phyloP scores from a whole-genome alignment of 2,888 invertebrate genomes.

The Luperina nickerlii region DNA sequence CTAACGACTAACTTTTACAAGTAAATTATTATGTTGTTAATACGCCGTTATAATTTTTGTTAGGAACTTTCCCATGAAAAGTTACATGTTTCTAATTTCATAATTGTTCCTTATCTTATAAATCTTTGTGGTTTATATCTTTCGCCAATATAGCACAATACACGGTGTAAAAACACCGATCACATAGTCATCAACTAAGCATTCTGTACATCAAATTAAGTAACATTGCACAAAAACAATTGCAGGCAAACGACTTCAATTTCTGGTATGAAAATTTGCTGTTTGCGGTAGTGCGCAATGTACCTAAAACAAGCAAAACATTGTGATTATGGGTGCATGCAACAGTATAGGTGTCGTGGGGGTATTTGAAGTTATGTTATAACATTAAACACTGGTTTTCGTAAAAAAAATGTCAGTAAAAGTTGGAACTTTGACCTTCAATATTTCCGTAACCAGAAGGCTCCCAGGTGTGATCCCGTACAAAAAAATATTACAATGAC shows the following conservation, averaged over 20 bases:
- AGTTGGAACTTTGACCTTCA: not conserved
- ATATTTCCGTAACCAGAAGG: not conserved
- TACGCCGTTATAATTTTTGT: slow-evolving; percentile 27
- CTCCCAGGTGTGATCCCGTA: not conserved
- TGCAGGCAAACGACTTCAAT: not conserved
- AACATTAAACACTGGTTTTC: not conserved
- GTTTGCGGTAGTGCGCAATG: not conserved
- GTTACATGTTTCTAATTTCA: slow-evolving; percentile 4
- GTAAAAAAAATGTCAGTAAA: not conserved
- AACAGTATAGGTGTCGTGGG: not conserved
- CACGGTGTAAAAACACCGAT: not conserved
- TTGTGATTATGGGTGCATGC: not conserved
- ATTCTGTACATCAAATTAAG: not conserved
- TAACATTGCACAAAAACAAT: not conserved
- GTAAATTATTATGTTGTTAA: slow-evolving; percentile 34
- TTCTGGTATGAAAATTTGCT: not conserved
- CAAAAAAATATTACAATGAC: not conserved
- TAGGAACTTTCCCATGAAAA: slow-evolving; percentile 5
- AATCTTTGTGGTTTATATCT: not conserved
- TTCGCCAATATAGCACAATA: not conserved
- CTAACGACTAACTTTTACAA: slow-evolving; percentile 35
- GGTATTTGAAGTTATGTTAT: not conserved
- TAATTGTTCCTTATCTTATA: not conserved
- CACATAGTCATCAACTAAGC: not conserved
- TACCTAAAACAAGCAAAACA: not conserved